Evolutionary conservation across 2,888 invertebrate genomes (phyloP), one percentile per base, ranked within the genome.

Genomic region (Dolomedes plantarius): DNA sequence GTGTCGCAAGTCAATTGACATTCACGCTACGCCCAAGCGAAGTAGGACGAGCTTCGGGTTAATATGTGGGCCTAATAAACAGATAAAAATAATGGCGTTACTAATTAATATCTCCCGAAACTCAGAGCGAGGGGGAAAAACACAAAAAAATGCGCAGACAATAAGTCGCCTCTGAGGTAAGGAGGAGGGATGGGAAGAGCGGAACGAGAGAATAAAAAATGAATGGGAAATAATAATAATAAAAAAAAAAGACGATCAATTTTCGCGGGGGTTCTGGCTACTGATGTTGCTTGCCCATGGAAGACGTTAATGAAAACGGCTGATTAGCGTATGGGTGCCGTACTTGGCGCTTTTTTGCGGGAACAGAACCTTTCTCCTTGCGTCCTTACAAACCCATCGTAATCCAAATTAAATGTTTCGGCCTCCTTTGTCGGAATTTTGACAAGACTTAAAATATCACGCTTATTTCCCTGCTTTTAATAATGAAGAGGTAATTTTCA

Each of bases 211-310:
- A 5, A 9, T n/a, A n/a, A n/a, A n/a, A n/a, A n/a, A n/a, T n/a
- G 7, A 9, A 7, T 5, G 36, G 6, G 36, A 36, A 36, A n/a
- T n/a, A 39, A 39, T 39, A 39, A 39, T 39, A 39, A 39, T 9
- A 13, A 13, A 28, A 29, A 46, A 41, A 67, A 67, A 41, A 27
- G 67, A 76, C 46, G 46, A 76, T 76, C 46, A 76, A 46, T 67
- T 76, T 67, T 39, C 50, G 65, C 76, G 41, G 65, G 32, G 64
- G 31, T 65, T 67, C 65, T 39, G 39, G 62, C 65, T 65, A 75
- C 75, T 36, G n/a, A n/a, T n/a, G n/a, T n/a, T n/a, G 9, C 9
- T 9, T 36, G 36, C 5, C 36, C 36, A 36, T 36, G 9, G 9
- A n/a, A n/a, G n/a, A n/a, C n/a, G n/a, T n/a, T n/a, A n/a, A n/a